Conservation (phyloP, 2,113 vertebrate species). For the Prionailurus bengalensis region DNA sequence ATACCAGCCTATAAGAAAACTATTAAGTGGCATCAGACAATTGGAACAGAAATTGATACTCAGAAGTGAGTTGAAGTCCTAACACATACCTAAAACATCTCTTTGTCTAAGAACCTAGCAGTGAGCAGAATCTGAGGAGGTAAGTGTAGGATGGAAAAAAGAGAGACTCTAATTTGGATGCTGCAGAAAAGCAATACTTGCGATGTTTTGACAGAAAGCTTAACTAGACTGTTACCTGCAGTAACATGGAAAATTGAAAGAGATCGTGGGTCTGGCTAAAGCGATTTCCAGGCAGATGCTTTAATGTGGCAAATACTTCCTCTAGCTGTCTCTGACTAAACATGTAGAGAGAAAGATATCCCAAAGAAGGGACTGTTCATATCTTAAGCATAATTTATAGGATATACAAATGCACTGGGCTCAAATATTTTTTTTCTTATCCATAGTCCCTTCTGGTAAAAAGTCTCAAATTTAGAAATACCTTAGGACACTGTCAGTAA, state of each 20-base stretch:
- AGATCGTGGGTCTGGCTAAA: not conserved
- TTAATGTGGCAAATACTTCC: not conserved
- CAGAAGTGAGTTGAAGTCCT: not conserved
- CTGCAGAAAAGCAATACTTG: not conserved
- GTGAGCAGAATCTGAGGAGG: not conserved
- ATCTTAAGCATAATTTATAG: not conserved
- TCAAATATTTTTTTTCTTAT: not conserved
- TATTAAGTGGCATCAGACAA: not conserved
- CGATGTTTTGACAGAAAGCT: not conserved
- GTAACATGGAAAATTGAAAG: not conserved
- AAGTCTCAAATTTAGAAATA: not conserved
- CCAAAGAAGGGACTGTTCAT: not conserved
- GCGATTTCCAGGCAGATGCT: not conserved
- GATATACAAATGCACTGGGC: not conserved
- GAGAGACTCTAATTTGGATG: not conserved
- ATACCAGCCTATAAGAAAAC: not conserved
- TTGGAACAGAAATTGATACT: not conserved
- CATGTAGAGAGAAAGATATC: not conserved
- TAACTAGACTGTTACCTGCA: not conserved
- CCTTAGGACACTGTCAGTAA: not conserved
- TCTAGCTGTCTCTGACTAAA: not conserved
- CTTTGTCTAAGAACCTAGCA: not conserved
- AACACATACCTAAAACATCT: not conserved
- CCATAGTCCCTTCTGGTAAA: not conserved
- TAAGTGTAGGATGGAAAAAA: not conserved